These are phyloP conservation scores for Callinectes sapidus DNA, from an alignment of 2,888 invertebrate genomes.

Conservation along the genomic window DNA sequence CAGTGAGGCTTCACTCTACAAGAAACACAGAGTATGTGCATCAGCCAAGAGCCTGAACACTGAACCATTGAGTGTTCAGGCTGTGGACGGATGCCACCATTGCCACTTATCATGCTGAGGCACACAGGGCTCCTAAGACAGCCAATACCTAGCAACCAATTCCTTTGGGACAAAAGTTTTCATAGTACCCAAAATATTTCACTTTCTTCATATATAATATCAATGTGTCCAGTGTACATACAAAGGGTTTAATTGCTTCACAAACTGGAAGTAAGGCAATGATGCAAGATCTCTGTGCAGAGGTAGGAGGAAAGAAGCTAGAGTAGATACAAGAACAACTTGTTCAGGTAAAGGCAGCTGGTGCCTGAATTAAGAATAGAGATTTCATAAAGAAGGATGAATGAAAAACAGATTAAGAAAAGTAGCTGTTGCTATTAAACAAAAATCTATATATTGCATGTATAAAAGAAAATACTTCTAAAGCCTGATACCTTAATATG, in stretches of 20 bases:
- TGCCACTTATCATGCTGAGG: neutral
- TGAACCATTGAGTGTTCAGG: neutral
- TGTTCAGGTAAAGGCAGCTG: neutral
- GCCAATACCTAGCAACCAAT: neutral
- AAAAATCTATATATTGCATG: neutral
- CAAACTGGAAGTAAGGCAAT: neutral
- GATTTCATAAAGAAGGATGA: neutral
- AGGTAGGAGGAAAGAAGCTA: neutral
- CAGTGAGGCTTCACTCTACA: neutral
- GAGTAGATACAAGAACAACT: neutral
- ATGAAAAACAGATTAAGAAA: neutral
- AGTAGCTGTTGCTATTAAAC: neutral
- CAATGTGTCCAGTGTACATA: neutral
- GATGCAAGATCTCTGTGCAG: neutral
- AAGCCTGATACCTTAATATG: neutral
- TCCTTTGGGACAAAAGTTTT: neutral
- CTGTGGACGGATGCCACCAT: neutral
- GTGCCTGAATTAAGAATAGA: neutral
- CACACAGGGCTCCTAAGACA: neutral
- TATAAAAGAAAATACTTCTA: conserved; percentile 10
- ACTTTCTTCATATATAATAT: neutral
- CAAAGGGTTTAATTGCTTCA: neutral
- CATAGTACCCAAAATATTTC: neutral
- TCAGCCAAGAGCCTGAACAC: neutral
- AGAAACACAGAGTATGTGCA: neutral